These are phyloP conservation scores for Neoitamus cyanurus DNA, from an alignment of 2,888 invertebrate genomes.

Conservation along the genomic window DNA sequence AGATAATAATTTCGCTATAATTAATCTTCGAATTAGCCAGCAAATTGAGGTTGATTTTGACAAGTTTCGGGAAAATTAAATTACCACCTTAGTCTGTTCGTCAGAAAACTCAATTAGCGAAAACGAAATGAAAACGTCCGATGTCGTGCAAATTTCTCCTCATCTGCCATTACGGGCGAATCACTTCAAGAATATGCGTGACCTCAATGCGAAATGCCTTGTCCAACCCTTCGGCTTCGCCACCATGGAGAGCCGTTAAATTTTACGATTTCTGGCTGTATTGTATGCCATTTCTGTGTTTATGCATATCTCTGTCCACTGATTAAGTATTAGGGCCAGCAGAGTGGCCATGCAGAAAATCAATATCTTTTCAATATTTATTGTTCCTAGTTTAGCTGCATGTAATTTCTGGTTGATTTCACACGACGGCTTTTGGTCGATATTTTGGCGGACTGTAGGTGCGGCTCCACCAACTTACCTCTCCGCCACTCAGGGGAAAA, in stretches of 20 bases:
- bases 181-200: conserved; percentile 7
- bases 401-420: conserved; percentile 3
- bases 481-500: not conserved
- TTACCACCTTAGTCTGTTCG: not conserved
- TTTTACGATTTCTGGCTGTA: not conserved
- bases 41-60: not conserved
- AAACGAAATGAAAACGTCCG: conserved; percentile 3
- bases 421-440: not conserved
- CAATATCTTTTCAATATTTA: conserved; percentile 25
- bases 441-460: conserved; percentile 2
- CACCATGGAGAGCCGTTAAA: not conserved
- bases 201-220: conserved; percentile 7
- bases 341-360: conserved; percentile 17
- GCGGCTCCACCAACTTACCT: not conserved
- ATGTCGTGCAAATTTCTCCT: conserved; percentile 15
- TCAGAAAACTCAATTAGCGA: conserved; percentile 3
- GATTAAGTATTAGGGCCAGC: not conserved
- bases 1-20: not conserved
- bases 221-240: not conserved
- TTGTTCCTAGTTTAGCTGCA: not conserved
- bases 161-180: not conserved
- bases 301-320: not conserved
- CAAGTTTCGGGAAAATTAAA: not conserved
- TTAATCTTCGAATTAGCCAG: not conserved
- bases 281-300: not conserved